Conservation (phyloP, 1,140 invertebrate species). For the Camponotus vicinus region DNA sequence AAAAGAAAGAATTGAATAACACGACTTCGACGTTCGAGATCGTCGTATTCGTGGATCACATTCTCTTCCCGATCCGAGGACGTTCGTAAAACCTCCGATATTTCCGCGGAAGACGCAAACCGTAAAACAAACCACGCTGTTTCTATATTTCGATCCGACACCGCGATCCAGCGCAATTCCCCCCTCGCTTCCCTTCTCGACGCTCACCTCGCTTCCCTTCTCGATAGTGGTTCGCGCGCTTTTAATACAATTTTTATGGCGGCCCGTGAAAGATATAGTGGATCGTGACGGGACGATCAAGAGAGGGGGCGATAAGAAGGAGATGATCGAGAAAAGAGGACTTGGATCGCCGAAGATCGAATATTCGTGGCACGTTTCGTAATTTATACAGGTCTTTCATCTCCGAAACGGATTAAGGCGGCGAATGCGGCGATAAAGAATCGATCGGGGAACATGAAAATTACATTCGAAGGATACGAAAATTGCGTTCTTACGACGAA, state of each 20-base stretch:
- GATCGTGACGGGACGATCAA: slow-evolving; percentile 60
- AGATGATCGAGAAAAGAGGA: slow-evolving; percentile 41
- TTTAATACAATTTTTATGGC: slow-evolving; percentile 66
- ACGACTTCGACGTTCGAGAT: background rate
- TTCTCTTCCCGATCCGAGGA: slow-evolving; percentile 29
- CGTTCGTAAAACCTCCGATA: slow-evolving; percentile 71
- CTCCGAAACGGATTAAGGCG: slow-evolving; percentile 45
- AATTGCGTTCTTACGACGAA: background rate
- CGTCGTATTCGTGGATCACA: slow-evolving; percentile 44
- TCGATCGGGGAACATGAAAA: slow-evolving; percentile 42
- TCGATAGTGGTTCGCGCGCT: slow-evolving; percentile 27
- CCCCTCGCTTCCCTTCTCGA: background rate
- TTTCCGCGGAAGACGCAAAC: slow-evolving; percentile 69
- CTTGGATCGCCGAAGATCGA: slow-evolving; percentile 8
- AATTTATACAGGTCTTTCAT: slow-evolving; percentile 59
- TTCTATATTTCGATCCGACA: slow-evolving; percentile 55
- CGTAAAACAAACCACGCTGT: slow-evolving; percentile 62
- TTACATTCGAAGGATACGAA: slow-evolving; percentile 19
- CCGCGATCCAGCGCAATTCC: background rate
- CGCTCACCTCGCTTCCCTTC: background rate
- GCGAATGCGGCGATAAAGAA: slow-evolving; percentile 57
- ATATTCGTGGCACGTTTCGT: slow-evolving; percentile 56
- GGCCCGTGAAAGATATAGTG: slow-evolving; percentile 7
- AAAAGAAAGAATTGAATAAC: slow-evolving; percentile 2
- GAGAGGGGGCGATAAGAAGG: background rate